Base-by-base conservation (phyloP, 2,888 invertebrate genomes). In the Melanostoma scalare region DNA sequence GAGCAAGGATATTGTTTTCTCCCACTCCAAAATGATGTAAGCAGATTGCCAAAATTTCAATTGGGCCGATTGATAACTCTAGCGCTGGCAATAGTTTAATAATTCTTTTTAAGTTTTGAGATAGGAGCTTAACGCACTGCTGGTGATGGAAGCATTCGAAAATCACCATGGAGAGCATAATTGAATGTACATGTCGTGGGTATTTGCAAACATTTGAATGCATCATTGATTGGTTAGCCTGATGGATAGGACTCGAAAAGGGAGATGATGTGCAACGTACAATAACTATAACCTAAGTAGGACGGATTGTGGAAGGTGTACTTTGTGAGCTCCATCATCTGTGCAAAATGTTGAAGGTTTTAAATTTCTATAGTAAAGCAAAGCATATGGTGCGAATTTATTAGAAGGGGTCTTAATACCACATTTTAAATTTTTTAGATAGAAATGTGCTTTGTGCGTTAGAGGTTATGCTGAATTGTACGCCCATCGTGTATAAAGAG, bases 161-260 rank as follows among this genome's bases (percentile, higher is more conserved):
- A 53, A 67, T 73, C 48, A 60, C 53, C 65, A 67, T 75, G 10
- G 52, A 58, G 38, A 60, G 63, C 52, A 71, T 71, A 80, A 63
- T 58, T 69, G 74, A 52, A 46, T 42, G 69, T 68, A 42, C 55
- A 67, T 48, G 42, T 48, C 55, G 60, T 50, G 30, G 50, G 68
- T 58, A 69, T 73, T 81, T 76, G 72, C 67, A 73, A 36, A 42
- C 52, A 63, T 82, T 67, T 82, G 50, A 77, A 69, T 68, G 77
- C 63, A 77, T 73, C 56, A 82, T 73, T 77, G 72, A 73, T 77
- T 73, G 77, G 68, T 3, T 55, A 42, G 53, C 48, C 48, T 53
- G 61, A 50, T 56, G 50, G 68, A 44, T 31, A 5, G 40, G 61
- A 6, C 6, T 9, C 3, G 42, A 5, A 9, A 58, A 20, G 36